These are phyloP conservation scores for Mesembrinibis cayennensis DNA, from an alignment of 2,113 vertebrate genomes.

Conservation along the genomic window DNA sequence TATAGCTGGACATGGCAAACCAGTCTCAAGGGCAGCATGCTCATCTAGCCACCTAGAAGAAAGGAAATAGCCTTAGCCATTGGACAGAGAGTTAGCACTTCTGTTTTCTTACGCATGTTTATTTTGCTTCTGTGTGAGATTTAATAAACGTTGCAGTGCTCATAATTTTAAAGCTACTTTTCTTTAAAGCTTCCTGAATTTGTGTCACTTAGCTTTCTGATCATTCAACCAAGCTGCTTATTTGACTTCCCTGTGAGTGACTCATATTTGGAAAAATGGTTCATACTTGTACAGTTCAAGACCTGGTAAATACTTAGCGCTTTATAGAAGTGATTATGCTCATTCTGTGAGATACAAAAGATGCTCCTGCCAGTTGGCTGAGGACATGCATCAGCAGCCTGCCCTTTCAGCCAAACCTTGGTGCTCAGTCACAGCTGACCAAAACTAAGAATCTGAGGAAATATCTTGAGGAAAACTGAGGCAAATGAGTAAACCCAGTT, in stretches of 20 bases:
- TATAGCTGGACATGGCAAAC: background rate
- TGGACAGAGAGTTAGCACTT: background rate
- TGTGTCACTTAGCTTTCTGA: constrained; percentile 7
- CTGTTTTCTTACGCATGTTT: background rate
- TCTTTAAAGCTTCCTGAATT: background rate
- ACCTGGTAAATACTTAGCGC: background rate
- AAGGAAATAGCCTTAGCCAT: background rate
- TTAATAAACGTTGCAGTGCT: background rate
- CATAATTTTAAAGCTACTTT: constrained; percentile 10
- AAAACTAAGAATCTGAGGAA: background rate
- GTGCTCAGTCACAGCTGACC: background rate
- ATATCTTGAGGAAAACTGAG: background rate
- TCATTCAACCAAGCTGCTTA: background rate
- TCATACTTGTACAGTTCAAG: constrained; percentile 6
- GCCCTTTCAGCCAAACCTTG: background rate
- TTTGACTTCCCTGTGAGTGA: constrained; percentile 3
- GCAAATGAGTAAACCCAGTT: background rate
- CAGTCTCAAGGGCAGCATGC: background rate
- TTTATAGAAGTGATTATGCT: background rate
- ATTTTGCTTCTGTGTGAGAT: background rate
- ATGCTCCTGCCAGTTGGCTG: background rate
- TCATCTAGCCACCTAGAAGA: background rate
- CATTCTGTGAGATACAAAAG: background rate
- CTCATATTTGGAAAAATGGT: background rate
- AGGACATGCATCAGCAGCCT: background rate